Evolutionary conservation across 2,888 invertebrate genomes (phyloP).

Genomic region (Drosophila rubida): DNA sequence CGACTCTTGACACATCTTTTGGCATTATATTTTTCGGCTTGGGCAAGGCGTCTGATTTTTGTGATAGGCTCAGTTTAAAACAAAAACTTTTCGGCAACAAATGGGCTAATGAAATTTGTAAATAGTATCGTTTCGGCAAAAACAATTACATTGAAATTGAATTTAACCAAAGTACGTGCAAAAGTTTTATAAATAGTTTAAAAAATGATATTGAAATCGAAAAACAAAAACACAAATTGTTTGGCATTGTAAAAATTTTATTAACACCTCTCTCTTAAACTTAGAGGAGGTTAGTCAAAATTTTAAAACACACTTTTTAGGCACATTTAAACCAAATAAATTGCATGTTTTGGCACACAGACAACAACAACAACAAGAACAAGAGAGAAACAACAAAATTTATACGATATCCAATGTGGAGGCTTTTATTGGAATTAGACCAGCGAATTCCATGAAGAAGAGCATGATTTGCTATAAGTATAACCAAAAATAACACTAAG

Average conservation of each 20-base stretch:
- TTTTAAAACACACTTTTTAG: slow-evolving; percentile 81
- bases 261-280: slow-evolving; percentile 39
- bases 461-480: slow-evolving; percentile 76
- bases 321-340: slow-evolving; percentile 67
- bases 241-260: slow-evolving; percentile 79
- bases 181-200: slow-evolving; percentile 81
- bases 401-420: slow-evolving; percentile 62
- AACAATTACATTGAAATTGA: slow-evolving; percentile 31
- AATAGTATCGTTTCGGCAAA: slow-evolving; percentile 61
- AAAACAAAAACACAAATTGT: slow-evolving; percentile 61
- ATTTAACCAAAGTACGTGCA: slow-evolving; percentile 60
- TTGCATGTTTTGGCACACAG: slow-evolving; percentile 65
- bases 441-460: slow-evolving; percentile 41
- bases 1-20: slow-evolving; percentile 30
- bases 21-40: slow-evolving; percentile 64
- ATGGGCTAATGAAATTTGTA: slow-evolving; percentile 53
- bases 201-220: slow-evolving; percentile 18
- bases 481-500: slow-evolving; percentile 63
- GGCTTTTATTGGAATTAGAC: slow-evolving; percentile 83
- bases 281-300: slow-evolving; percentile 74
- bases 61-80: slow-evolving; percentile 67
- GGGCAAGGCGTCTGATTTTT: slow-evolving; percentile 74
- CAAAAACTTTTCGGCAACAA: slow-evolving; percentile 41
- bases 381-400: slow-evolving; percentile 34
- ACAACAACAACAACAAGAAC: slow-evolving; percentile 33